These are phyloP conservation scores for Triplophysa siluroides DNA, from an alignment of 2,113 vertebrate genomes.

Conservation along the genomic window DNA sequence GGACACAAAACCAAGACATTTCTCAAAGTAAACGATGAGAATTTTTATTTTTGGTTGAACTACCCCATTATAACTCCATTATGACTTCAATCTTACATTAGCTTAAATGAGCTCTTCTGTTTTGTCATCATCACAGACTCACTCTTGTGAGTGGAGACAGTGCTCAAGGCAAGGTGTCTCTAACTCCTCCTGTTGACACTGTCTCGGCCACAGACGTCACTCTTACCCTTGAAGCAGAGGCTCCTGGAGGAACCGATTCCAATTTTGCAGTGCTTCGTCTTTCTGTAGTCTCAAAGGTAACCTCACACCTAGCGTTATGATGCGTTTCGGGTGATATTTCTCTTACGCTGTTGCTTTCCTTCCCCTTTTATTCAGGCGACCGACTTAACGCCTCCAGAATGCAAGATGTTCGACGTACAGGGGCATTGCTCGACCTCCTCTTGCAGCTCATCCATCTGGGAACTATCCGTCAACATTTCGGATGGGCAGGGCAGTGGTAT, in stretches of 20 bases:
- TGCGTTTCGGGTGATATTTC: neutral
- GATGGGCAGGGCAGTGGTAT: conserved; percentile 68
- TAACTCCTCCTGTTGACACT: conserved; percentile 57
- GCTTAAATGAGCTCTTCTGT: neutral
- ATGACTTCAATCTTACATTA: neutral
- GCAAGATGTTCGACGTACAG: conserved; percentile 47
- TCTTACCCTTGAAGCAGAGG: conserved; percentile 67
- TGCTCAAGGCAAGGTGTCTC: conserved; percentile 54
- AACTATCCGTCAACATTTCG: conserved; percentile 63
- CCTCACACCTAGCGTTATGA: neutral
- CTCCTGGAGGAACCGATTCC: conserved; percentile 53
- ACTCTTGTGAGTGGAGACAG: conserved; percentile 51
- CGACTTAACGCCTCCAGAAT: conserved; percentile 67
- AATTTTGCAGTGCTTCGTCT: conserved; percentile 69
- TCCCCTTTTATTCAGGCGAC: conserved; percentile 62
- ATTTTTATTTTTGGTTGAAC: no score
- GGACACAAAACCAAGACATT: no score
- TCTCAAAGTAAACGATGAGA: no score
- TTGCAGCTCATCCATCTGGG: conserved; percentile 61
- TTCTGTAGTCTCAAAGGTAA: conserved; percentile 71
- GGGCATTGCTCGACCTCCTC: conserved; percentile 56
- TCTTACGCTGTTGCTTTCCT: neutral
- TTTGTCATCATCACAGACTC: conserved; percentile 58
- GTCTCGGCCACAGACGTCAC: conserved; percentile 70
- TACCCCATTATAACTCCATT: no score